phyloP scores from a whole-genome alignment of 2,888 invertebrate species.

The Acanthosepion pharaonis region DNA sequence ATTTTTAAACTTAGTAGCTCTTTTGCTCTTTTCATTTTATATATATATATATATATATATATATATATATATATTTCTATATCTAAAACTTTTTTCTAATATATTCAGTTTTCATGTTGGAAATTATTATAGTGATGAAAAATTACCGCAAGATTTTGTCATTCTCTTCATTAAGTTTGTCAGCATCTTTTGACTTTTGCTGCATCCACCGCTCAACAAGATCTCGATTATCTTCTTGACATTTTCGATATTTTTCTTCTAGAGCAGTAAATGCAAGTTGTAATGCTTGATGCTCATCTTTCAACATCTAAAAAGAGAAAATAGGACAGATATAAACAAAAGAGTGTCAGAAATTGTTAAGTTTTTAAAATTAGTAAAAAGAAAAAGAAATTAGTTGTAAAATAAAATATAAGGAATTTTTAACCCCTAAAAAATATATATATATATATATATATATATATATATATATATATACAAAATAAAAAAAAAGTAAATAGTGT shows the following conservation, averaged over 20 bases:
- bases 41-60: too few species aligned
- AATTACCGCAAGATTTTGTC: slow-evolving; percentile 77
- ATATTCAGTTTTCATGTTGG: neutral
- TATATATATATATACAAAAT: too few species aligned
- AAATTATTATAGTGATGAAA: neutral
- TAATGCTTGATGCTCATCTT: slow-evolving; percentile 95
- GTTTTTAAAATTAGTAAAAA: neutral
- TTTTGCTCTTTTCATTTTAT: too few species aligned
- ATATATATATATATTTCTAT: too few species aligned
- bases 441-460: too few species aligned
- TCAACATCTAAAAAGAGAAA: slow-evolving; percentile 79
- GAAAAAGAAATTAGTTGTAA: neutral
- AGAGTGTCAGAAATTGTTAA: neutral
- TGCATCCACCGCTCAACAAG: slow-evolving; percentile 83
- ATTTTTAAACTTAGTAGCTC: too few species aligned
- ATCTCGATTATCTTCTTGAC: slow-evolving; percentile 73
- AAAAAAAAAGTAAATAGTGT: too few species aligned
- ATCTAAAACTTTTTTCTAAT: too few species aligned
- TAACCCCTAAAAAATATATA: too few species aligned
- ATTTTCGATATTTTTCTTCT: slow-evolving; percentile 89
- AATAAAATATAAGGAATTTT: too few species aligned
- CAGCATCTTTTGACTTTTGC: slow-evolving; percentile 93
- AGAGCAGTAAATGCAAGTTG: slow-evolving; percentile 91
- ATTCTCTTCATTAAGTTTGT: slow-evolving; percentile 96
- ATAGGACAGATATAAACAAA: neutral